Base-by-base conservation (phyloP, 2,113 vertebrate species). In the Laticauda colubrina region DNA sequence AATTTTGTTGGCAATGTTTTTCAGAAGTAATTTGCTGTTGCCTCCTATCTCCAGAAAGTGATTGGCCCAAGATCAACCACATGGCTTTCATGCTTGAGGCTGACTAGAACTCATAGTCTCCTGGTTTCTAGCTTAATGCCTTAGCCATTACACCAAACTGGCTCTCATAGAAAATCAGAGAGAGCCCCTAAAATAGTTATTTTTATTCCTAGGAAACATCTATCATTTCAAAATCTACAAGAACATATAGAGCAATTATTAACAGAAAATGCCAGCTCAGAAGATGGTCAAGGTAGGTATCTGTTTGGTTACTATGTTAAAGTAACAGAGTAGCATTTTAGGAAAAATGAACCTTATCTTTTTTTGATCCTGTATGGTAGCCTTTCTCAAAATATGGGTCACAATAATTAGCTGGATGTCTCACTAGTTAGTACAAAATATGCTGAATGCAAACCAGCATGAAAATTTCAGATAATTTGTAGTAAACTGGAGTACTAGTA, bases 191-290 rank as follows among this genome's bases (percentile, higher is more conserved):
- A 89, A 89, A 48, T 21, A 95, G 29, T 95, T 39, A 91, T 96
- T 88, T 92, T 95, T 69, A 26, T 95, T 34, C 89, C 48, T 96
- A 99, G 99, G 97, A 99, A 99, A 96, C 96, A 97, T 54, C 96
- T 99, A 93, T 98, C 98, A 48, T 99, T 99, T 97, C 99, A 99
- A 97, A 99, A 99, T 61, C 97, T 99, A 3, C 97, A 97, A 43
- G 97, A 98, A 91, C 99, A 99, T 93, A 96, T 99, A 96, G 98
- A 99, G 93, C 97, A 95, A 20, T 96, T 99, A 90, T 94, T 99
- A n/a, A 97, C 97, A 48, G 98, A 99, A 75, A 98, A 98, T 48
- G 95, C 96, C 64, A 95, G 97, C 9, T 55, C 96, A 0, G 98
- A 99, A 92, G 98, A 99, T 1, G 95, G 94, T 91, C 96, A 91